Base-by-base conservation (phyloP, 2,888 invertebrate genomes). In the Monochamus alternatus region DNA sequence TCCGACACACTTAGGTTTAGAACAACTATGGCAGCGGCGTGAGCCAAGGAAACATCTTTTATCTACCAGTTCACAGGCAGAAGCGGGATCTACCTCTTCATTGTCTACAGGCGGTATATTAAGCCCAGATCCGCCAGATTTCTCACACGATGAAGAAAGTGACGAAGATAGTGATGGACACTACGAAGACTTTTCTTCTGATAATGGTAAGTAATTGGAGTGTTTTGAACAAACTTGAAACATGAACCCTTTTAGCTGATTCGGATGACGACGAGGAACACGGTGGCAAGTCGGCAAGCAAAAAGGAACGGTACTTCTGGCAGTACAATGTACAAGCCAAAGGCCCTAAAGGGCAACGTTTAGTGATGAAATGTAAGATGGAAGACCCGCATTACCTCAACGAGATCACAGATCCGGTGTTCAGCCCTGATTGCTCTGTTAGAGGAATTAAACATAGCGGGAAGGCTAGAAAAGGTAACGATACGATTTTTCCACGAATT, bases 321-420 rank as follows among this genome's bases (percentile, higher is more conserved):
- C 98, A 98, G 88, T 99, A 99, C 89, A 99, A 99, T 90, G 97
- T 98, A 0, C 98, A 98, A 90, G 96, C 98, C 1, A 98, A 99
- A 90, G 98, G 99, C 1, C 98, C 98, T 5, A 98, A 99, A 90
- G 98, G 98, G 59, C 97, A 97, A 88, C 91, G 97, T 79, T 90
- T 97, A 78, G 94, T 96, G 65, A 91, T 97, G 84, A 95, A 96
- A 88, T 94, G 95, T 67, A 95, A 96, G 86, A 92, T 95, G 58
- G 95, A 95, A 86, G 97, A 98, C 90, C 98, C 98, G 8, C 98
- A 98, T 89, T 92, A 96, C 60, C 90, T 98, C 78, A 95, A 97
- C 86, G 95, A 95, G 88, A 93, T 97, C 69, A 96, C 97, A 66
- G 98, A 99, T 90, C 98, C 98, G 0, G 98, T 99, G 43, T 98